Evolutionary conservation across 30 jellyfish, hydroid and myxozoan genomes (phyloP).

Genomic region (Aurelia aurita): DNA sequence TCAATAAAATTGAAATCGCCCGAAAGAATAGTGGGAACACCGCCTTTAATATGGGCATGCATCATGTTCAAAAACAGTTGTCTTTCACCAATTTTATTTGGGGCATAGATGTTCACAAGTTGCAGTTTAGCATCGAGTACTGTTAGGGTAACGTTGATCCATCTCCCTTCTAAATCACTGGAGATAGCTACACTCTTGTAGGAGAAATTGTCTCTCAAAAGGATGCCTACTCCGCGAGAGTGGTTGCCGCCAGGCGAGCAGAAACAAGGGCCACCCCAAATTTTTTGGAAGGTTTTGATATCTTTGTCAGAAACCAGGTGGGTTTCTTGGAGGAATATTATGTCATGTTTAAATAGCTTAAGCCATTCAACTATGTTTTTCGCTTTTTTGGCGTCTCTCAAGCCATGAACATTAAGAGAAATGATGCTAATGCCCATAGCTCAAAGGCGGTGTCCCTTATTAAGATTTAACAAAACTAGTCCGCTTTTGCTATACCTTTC

Average conservation of each 20-base stretch:
- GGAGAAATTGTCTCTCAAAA: not conserved
- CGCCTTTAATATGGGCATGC: too few species aligned
- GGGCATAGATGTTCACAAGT: too few species aligned
- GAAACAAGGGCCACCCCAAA: not conserved
- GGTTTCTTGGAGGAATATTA: slow-evolving; percentile 8
- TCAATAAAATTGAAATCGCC: too few species aligned
- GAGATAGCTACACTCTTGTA: too few species aligned
- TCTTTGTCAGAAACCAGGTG: not conserved
- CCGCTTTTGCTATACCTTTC: too few species aligned
- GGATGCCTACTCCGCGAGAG: slow-evolving; percentile 10
- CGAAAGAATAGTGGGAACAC: too few species aligned
- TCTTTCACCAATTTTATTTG: too few species aligned
- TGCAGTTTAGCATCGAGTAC: not conserved
- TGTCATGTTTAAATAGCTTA: not conserved
- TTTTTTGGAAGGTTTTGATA: not conserved
- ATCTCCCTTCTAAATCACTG: not conserved
- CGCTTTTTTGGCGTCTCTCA: not conserved
- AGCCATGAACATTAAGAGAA: not conserved
- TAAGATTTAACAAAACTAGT: too few species aligned
- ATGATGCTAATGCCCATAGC: not conserved
- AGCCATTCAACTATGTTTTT: not conserved
- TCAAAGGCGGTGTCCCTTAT: too few species aligned
- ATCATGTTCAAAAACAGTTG: too few species aligned
- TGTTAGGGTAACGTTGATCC: not conserved
- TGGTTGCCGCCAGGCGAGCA: not conserved